phyloP scores from a whole-genome alignment of 2,888 invertebrate species.

The Chrysomela aeneicollis region DNA sequence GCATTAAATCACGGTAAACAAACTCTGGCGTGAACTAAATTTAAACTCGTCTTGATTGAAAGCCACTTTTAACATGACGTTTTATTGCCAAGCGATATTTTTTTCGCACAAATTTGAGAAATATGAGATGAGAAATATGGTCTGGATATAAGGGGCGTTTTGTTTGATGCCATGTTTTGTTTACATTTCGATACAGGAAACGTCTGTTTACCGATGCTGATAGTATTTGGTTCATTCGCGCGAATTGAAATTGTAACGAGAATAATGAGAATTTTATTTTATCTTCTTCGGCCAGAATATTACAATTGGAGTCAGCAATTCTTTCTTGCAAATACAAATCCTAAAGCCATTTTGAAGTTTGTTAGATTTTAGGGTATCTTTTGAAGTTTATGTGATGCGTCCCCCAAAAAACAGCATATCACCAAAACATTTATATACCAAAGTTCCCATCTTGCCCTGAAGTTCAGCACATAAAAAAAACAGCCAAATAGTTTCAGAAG shows the following conservation, averaged over 20 bases:
- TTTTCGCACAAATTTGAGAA: background rate
- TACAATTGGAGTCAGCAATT: background rate
- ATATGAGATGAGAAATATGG: background rate
- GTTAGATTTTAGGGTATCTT: too few species aligned
- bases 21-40: slow-evolving; percentile 3
- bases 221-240: background rate
- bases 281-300: background rate
- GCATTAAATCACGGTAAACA: slow-evolving; percentile 24
- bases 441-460: too few species aligned
- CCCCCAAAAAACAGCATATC: too few species aligned
- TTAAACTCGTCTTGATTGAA: background rate
- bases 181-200: background rate
- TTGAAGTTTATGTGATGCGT: too few species aligned
- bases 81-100: slow-evolving; percentile 1
- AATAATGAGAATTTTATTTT: background rate
- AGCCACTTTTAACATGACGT: slow-evolving; percentile 3
- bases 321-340: too few species aligned
- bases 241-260: background rate
- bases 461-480: too few species aligned
- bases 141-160: background rate
- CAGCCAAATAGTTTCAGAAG: too few species aligned
- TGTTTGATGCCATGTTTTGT: background rate
- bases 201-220: background rate
- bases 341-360: too few species aligned
- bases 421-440: too few species aligned